Evolutionary conservation across 2,888 invertebrate species (phyloP).

Genomic region (Phytoseiulus persimilis): DNA sequence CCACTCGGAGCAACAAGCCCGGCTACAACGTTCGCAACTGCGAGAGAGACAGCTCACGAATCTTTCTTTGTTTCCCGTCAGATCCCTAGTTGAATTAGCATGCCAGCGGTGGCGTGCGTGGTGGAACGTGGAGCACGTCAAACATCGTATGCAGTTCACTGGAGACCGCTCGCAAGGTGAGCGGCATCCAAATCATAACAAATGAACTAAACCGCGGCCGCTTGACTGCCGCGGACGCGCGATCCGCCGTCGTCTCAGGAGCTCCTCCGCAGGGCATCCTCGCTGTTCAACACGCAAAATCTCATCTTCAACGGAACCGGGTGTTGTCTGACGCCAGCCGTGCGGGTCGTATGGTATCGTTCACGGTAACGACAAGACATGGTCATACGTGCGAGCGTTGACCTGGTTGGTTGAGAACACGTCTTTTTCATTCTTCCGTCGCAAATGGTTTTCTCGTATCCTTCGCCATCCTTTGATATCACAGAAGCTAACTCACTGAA

Average conservation of each 20-base stretch:
- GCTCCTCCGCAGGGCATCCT: too few relatives aligned
- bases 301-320: too few relatives aligned
- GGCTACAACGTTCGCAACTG: background rate
- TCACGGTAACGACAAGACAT: too few relatives aligned
- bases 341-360: too few relatives aligned
- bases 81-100: background rate
- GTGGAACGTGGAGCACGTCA: background rate
- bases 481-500: background rate
- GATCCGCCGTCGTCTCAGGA: too few relatives aligned
- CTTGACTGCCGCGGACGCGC: too few relatives aligned
- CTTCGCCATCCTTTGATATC: background rate
- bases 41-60: background rate
- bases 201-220: background rate
- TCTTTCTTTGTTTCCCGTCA: background rate
- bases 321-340: too few relatives aligned
- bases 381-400: too few relatives aligned
- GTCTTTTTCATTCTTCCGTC: too few relatives aligned
- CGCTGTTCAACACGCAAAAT: too few relatives aligned
- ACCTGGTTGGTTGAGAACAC: too few relatives aligned
- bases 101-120: background rate
- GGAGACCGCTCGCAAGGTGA: background rate
- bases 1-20: background rate
- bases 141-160: background rate
- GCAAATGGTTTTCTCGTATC: too few relatives aligned
- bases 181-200: background rate